Conservation (phyloP, 1,140 invertebrate species). For the Oryzaephilus surinamensis region DNA sequence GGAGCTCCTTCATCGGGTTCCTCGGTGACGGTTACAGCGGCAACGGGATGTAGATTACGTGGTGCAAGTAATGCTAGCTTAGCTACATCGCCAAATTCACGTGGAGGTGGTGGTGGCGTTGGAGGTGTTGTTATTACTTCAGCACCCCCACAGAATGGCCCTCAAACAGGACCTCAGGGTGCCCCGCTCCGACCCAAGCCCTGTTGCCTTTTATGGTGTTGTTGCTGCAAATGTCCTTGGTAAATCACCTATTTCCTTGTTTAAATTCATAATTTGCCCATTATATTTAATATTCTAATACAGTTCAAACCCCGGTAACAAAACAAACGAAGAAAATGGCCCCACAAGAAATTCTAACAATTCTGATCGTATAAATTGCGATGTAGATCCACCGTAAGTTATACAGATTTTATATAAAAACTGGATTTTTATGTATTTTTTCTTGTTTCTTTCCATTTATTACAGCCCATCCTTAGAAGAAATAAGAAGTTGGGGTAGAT, state of each 20-base stretch:
- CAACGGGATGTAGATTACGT: slow-evolving; percentile 21
- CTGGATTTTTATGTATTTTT: not conserved
- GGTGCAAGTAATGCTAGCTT: slow-evolving; percentile 22
- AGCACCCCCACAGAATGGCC: slow-evolving; percentile 17
- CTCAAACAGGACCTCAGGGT: slow-evolving; percentile 19
- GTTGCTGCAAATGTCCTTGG: slow-evolving; percentile 63
- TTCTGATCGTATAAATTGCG: slow-evolving; percentile 45
- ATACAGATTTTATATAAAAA: not conserved
- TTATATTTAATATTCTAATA: slow-evolving; percentile 16
- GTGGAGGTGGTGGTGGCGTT: slow-evolving; percentile 14
- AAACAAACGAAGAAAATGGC: slow-evolving; percentile 48
- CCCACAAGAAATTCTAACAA: slow-evolving; percentile 49
- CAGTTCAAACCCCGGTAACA: slow-evolving; percentile 55
- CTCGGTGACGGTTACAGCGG: slow-evolving; percentile 13
- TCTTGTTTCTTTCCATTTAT: too few relatives aligned
- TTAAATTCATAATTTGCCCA: not conserved
- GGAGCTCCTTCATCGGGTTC: too few relatives aligned
- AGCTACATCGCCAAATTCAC: slow-evolving; percentile 28
- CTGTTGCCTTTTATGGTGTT: slow-evolving; percentile 59
- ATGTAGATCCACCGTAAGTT: slow-evolving; percentile 55
- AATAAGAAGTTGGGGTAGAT: slow-evolving; percentile 88
- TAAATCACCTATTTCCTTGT: too few relatives aligned
- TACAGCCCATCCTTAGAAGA: slow-evolving; percentile 82
- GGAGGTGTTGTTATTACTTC: slow-evolving; percentile 9
- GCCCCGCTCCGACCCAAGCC: slow-evolving; percentile 34